Base-by-base conservation (phyloP, 1,140 invertebrate species). In the Drosophila trapezifrons region DNA sequence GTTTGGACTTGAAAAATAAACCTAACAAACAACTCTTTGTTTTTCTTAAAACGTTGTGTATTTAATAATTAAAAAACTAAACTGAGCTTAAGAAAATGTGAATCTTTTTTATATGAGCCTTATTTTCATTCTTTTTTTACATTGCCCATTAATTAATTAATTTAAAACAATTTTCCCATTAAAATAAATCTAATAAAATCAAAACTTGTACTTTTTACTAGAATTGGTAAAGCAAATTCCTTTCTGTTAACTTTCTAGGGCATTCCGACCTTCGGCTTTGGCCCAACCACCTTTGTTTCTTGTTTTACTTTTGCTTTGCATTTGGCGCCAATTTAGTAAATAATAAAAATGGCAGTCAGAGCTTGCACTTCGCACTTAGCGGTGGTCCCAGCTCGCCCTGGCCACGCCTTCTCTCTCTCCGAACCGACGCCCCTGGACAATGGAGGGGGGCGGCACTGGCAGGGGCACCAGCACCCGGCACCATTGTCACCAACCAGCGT, bases 321-420 rank as follows among this genome's bases (percentile, higher is more conserved):
- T 85, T 85, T 85, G 82, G 84, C 82, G 83, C 82, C 82, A 85
- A 85, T 85, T 85, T 85, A 87, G 75, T 85, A 85, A 85, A 85
- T 85, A 85, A 85, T 85, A 85, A 82, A 86, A 85, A 84, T 81
- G 75, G 82, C 57, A 87, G 75, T 87, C 78, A 76, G 65, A 72
- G 60, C 78, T 76, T 82, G 82, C 83, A 85, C 70, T 85, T 85
- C 82, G 82, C 78, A 85, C 82, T 85, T 85, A 52, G 72, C 74
- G 65, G 54, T 40, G 38, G 55, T 63, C 71, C 71, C 65, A 69
- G 58, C 29, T 54, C 29, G 18, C 62, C 58, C 56, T 15, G 54
- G n/a, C 58, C 49, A 60, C 38, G 46, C 40, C 42, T 20, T 18
- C 27, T 18, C 17, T 32, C n/a, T 20, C 27, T 37, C 35, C 15